Evolutionary conservation across 2,113 vertebrate species (phyloP), one percentile per base, ranked within the genome.

Genomic region (Aepyceros melampus): DNA sequence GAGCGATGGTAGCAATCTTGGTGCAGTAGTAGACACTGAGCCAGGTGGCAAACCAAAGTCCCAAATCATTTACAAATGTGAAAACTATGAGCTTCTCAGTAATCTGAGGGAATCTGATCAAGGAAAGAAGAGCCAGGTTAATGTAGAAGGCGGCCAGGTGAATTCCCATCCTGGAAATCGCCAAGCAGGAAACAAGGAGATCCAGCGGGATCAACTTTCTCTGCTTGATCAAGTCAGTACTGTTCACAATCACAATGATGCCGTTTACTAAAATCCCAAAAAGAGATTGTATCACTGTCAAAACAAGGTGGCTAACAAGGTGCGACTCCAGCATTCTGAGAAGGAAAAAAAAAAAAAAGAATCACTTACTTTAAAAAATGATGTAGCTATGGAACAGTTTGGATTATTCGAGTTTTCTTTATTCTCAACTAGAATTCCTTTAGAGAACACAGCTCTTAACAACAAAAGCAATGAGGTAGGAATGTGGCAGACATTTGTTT

Each of bases 1-100:
- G 94, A 4, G 60, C 11, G 4, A 98, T 19, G 25, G 40, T 95
- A 86, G 90, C 21, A 5, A 98, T 97, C 94, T 97, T 98, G 58
- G 43, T 17, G 0, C 98, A 98, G 90, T 98, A 98, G 96, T 98
- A 98, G 13, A 97, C 89, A 0, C 96, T n/a, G 1, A 98, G 97
- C 93, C 97, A 96, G 0, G 98, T 97, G 33, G 96, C 96, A 8
- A 98, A 10, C 98, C 98, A 98, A 31, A 98, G 95, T 13, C 51
- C 90, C 12, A 23, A 3, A 23, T 79, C 27, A 2, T 86, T 96
- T 10, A 56, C 0, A 43, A 86, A 94, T 0, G 33, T 1, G 43
- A 91, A 1, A 5, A 83, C 0, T 0, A 1, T 0, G 9, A 29
- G 2, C 2, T 0, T 33, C 1, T 16, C 16, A 4, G 0, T 0